Evolutionary conservation across 2,888 invertebrate genomes (phyloP).

Genomic region (Chalcis sispes): DNA sequence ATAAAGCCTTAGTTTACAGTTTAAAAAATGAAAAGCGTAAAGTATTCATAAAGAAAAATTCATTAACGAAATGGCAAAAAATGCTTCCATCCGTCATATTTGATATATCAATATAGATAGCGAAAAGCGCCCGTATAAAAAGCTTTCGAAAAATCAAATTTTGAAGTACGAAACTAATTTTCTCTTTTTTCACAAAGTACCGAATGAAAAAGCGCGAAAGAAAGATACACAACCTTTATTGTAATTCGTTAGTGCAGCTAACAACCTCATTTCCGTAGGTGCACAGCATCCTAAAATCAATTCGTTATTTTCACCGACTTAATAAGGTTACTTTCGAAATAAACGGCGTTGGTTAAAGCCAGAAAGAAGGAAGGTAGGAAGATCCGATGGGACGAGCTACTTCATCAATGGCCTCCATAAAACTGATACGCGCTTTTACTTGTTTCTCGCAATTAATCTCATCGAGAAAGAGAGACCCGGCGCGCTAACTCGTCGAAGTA

Average conservation of each 20-base stretch:
- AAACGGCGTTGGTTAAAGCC: neutral
- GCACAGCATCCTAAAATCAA: conserved; percentile 40
- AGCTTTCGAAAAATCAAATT: conserved; percentile 46
- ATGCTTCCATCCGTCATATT: conserved; percentile 21
- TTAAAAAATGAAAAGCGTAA: neutral
- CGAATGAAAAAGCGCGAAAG: conserved; percentile 1
- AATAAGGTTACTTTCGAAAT: conserved; percentile 46
- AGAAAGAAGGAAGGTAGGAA: neutral
- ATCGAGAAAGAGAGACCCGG: neutral
- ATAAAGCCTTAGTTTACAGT: neutral
- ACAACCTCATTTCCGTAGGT: conserved; percentile 11
- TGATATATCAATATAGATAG: conserved; percentile 30
- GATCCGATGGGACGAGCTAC: neutral
- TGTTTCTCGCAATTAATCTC: conserved; percentile 33
- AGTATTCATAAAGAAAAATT: neutral
- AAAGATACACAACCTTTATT: neutral
- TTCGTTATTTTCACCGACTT: conserved; percentile 42
- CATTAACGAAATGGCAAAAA: conserved; percentile 27
- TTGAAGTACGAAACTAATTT: conserved; percentile 37
- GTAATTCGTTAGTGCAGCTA: conserved; percentile 12
- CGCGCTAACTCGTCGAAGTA: neutral
- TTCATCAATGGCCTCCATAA: conserved; percentile 24
- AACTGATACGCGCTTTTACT: conserved; percentile 13
- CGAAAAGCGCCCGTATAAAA: neutral
- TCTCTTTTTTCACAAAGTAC: neutral